phyloP scores from a whole-genome alignment of 2,888 invertebrate genomes.

The Drosophila lacicola region DNA sequence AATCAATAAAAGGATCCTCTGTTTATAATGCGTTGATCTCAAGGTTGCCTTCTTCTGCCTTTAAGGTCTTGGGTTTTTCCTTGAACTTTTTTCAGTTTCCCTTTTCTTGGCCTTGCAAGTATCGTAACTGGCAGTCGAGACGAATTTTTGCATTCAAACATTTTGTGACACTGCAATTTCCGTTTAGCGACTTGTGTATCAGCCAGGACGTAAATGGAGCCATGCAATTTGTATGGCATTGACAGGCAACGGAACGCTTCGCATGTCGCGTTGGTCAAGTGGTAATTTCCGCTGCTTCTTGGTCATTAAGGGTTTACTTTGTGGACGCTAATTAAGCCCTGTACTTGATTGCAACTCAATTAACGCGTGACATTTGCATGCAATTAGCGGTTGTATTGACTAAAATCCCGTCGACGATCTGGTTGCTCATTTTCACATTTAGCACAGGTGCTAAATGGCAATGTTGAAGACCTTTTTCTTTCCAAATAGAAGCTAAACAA shows the following conservation, averaged over 20 bases:
- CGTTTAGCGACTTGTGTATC: conserved; percentile 42
- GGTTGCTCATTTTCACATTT: conserved; percentile 37
- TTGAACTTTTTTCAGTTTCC: too few relatives aligned
- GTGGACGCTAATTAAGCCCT: conserved; percentile 65
- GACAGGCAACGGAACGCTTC: conserved; percentile 19
- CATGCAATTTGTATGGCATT: conserved; percentile 67
- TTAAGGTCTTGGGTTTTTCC: too few relatives aligned
- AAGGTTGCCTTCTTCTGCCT: too few relatives aligned
- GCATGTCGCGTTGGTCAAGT: conserved; percentile 41
- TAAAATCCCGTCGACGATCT: conserved; percentile 7
- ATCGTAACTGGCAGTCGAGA: conserved; percentile 24
- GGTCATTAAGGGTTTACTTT: conserved; percentile 56
- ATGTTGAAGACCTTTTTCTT: background rate
- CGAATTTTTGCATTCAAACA: background rate
- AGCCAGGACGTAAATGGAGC: conserved; percentile 26
- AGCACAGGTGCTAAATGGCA: conserved; percentile 1
- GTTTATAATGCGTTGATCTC: too few relatives aligned
- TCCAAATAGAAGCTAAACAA: conserved; percentile 33
- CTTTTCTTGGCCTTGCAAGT: background rate
- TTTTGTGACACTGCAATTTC: conserved; percentile 32
- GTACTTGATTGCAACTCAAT: conserved; percentile 68
- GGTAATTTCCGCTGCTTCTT: conserved; percentile 48
- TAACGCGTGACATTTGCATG: conserved; percentile 57
- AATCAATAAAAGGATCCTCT: too few relatives aligned
- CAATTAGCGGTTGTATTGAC: conserved; percentile 53